These are phyloP conservation scores for Mus musculus DNA, from an alignment of 2,113 vertebrate species.

Conservation along the genomic window GRCm39 chr7:19168501-19169000, in stretches of 20 bases:
- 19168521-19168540: slow-evolving; percentile 92
- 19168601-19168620: slow-evolving; percentile 92
- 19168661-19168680: neutral
- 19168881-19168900: neutral
- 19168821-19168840: slow-evolving; percentile 96
- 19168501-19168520: slow-evolving; percentile 95
- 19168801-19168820: slow-evolving; percentile 95
- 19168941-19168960: neutral
- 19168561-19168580: slow-evolving; percentile 93
- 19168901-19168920: rapidly evolving
- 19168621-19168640: slow-evolving; percentile 90
- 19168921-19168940: neutral
- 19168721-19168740: slow-evolving; percentile 86
- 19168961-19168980: neutral
- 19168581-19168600: slow-evolving; percentile 91
- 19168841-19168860: slow-evolving; percentile 88
- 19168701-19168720: neutral
- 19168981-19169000: too few relatives aligned
- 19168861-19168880: slow-evolving; percentile 12
- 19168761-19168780: slow-evolving; percentile 96
- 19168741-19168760: slow-evolving; percentile 94
- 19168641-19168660: slow-evolving; percentile 36
- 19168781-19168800: slow-evolving; percentile 93
- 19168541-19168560: slow-evolving; percentile 90
- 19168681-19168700: neutral